A percentile compares a stretch with the other conserved stretches of the same genome.
Evolutionary conservation across 2,113 vertebrate species (phyloP).

Genomic region (Dendrocopos noguchii): DNA sequence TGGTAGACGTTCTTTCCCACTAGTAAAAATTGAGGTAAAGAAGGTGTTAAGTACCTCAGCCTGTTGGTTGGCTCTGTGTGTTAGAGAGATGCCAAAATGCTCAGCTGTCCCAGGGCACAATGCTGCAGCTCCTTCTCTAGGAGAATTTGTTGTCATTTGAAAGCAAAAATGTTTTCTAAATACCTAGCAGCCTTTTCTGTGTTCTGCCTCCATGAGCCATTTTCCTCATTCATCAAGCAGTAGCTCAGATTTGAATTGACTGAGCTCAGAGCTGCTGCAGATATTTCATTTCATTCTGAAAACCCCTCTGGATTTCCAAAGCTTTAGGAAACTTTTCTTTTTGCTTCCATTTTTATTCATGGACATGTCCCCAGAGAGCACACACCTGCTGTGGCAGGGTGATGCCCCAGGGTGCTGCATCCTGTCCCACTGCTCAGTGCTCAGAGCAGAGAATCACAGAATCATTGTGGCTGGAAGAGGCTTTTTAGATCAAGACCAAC

Average conservation of each 20-base stretch:
- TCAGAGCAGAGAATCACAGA: neutral
- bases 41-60: too few species aligned
- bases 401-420: neutral
- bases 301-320: neutral
- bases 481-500: neutral
- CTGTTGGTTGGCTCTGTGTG: neutral
- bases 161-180: neutral
- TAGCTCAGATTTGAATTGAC: neutral
- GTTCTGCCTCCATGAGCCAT: neutral
- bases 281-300: neutral
- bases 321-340: neutral
- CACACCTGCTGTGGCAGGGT: too few species aligned
- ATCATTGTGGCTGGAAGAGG: neutral
- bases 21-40: too few species aligned
- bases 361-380: accelerated
- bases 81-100: neutral
- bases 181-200: neutral
- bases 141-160: neutral
- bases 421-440: neutral
- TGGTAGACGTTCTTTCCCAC: too few species aligned
- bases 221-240: neutral
- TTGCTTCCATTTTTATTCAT: too few species aligned
- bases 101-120: neutral
- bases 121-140: neutral
- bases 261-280: neutral